Evolutionary conservation across 2,797 vertebrate species (phyloP), one percentile per base, ranked within the genome.

Genomic region (Oreochromis mossambicus): DNA sequence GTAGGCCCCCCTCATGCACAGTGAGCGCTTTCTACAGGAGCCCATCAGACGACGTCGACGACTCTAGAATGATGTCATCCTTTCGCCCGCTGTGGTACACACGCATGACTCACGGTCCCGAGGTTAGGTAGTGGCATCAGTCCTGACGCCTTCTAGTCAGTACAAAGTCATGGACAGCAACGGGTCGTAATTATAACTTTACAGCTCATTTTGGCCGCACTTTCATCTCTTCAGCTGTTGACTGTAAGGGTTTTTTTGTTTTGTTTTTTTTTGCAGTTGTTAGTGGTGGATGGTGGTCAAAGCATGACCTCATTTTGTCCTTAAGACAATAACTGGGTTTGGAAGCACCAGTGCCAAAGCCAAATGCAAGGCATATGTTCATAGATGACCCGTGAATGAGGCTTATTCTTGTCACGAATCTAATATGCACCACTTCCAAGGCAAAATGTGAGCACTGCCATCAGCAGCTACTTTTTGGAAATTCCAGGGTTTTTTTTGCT

Each of bases 61-160:
- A 95, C 93, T 95, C 93, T 73, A 92, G 93, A 86, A 95, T 97
- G 96, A 97, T 96, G 96, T 97, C 96, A 97, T 86, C 92, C 81
- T 80, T 87, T 90, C 87, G 88, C 88, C 90, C 87, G 84, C 83
- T 90, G 89, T 95, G 92, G 76, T 87, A 78, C 93, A 90, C 82
- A 90, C 82, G 41, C 82, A 84, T 97, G 96, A 97, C 88, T 97
- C 96, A 97, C 91, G 43, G 92, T 93, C 95, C 94, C 95, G 95
- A 94, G 95, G 93, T 96, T 91, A 92, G 94, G 92, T 91, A 86
- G 84, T 90, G 90, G 90, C 83, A 91, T 94, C 91, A 88, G 70
- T 83, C 77, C 34, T 87, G 89, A 87, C 78, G 85, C 85, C 26
- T 77, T 87, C 92, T 91, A 91, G 86, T 94, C 93, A 94, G 89